Evolutionary conservation across 2,888 invertebrate species (phyloP).

Genomic region (Apamea crenata): DNA sequence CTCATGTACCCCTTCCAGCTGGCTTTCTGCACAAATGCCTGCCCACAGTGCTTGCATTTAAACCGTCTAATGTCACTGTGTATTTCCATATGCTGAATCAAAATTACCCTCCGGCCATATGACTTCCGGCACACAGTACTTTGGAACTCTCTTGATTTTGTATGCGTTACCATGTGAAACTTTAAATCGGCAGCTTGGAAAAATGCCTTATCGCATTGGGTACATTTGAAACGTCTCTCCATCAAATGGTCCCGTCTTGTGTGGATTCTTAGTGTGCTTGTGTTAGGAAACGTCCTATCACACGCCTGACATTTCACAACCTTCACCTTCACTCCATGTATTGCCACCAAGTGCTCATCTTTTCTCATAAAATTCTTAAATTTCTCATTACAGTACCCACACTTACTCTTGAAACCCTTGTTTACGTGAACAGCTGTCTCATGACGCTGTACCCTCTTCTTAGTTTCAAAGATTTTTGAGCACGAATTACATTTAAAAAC

Average conservation of each 20-base stretch:
- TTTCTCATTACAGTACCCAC: conserved; percentile 51
- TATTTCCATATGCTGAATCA: conserved; percentile 73
- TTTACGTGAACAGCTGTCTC: not conserved
- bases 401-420: not conserved
- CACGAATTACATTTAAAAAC: conserved; percentile 21
- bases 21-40: conserved; percentile 76
- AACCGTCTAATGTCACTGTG: conserved; percentile 71
- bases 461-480: conserved; percentile 14
- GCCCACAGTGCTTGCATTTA: conserved; percentile 68
- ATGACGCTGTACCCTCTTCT: not conserved
- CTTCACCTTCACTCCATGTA: conserved; percentile 62
- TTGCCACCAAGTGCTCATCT: conserved; percentile 63
- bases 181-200: conserved; percentile 69
- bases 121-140: conserved; percentile 80
- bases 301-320: conserved; percentile 67
- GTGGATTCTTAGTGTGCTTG: conserved; percentile 83
- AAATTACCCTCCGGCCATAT: conserved; percentile 68
- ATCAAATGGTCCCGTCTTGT: conserved; percentile 78
- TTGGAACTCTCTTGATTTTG: conserved; percentile 74
- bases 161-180: conserved; percentile 73
- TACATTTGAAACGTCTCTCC: conserved; percentile 63
- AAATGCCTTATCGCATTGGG: conserved; percentile 54
- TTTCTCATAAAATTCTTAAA: conserved; percentile 66
- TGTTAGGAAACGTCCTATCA: conserved; percentile 83
- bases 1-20: conserved; percentile 73